A percentile compares a stretch with the other conserved stretches of the same genome.
Evolutionary conservation across 2,888 invertebrate species (phyloP).

Genomic region (Laspeyria flexula): DNA sequence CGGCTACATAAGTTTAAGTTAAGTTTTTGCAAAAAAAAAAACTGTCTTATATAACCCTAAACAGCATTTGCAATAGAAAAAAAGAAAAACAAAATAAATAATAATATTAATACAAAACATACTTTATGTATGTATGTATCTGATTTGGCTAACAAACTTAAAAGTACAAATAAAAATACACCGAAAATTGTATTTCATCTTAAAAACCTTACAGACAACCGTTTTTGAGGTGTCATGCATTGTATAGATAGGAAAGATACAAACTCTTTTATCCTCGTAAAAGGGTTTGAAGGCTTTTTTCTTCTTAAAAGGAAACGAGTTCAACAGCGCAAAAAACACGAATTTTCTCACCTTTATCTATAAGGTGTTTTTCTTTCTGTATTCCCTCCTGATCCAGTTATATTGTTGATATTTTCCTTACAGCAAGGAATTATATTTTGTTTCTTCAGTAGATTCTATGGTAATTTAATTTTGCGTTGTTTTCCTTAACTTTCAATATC

Average conservation of each 20-base stretch:
- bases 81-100: no score
- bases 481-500: background rate
- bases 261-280: constrained; percentile 2
- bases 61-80: no score
- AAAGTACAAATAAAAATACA: no score
- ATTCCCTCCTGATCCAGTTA: background rate
- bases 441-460: background rate
- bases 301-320: background rate
- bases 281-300: background rate
- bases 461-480: background rate
- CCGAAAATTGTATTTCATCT: background rate
- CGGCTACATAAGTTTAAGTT: no score
- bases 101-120: no score
- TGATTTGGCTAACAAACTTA: no score
- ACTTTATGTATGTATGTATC: no score
- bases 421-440: background rate
- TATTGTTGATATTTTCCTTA: constrained; percentile 11
- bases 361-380: constrained; percentile 1
- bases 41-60: no score
- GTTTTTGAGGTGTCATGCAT: no score
- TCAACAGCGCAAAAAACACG: background rate
- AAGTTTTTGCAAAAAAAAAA: no score
- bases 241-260: background rate
- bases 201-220: background rate
- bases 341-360: constrained; percentile 13